These are phyloP conservation scores for Serilophus lunatus DNA, from an alignment of 2,113 vertebrate genomes.

Conservation along the genomic window DNA sequence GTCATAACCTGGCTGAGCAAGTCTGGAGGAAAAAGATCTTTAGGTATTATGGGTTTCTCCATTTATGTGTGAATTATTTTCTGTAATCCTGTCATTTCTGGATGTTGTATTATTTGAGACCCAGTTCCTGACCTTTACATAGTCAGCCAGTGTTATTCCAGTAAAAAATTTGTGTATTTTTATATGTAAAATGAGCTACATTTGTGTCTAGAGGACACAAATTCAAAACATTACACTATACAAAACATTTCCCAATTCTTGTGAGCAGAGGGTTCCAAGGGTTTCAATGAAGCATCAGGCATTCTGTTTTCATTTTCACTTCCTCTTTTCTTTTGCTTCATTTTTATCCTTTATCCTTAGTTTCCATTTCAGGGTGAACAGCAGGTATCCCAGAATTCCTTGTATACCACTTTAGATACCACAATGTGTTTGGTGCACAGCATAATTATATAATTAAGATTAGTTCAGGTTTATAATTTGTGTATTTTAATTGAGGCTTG, in stretches of 20 bases:
- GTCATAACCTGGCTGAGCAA: background rate
- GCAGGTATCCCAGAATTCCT: background rate
- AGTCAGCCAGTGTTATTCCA: background rate
- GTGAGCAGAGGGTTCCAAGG: background rate
- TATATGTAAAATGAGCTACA: background rate
- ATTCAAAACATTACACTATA: background rate
- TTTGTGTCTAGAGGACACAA: background rate
- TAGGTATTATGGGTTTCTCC: background rate
- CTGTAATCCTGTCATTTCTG: background rate
- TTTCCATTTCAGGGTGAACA: background rate
- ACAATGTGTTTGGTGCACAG: background rate
- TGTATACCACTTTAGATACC: background rate
- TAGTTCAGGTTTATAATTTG: background rate
- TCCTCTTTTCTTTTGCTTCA: background rate
- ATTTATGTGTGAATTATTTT: background rate
- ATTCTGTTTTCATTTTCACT: background rate
- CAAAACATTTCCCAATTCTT: background rate
- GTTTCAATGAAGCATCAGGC: background rate
- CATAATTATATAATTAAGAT: background rate
- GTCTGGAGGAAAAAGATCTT: background rate
- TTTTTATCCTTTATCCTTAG: background rate
- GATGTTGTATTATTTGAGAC: background rate
- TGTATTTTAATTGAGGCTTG: background rate
- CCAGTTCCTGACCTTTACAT: background rate
- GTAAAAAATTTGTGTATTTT: background rate